Base-by-base conservation (phyloP, 2,797 vertebrate genomes). In the Erethizon dorsatum region DNA sequence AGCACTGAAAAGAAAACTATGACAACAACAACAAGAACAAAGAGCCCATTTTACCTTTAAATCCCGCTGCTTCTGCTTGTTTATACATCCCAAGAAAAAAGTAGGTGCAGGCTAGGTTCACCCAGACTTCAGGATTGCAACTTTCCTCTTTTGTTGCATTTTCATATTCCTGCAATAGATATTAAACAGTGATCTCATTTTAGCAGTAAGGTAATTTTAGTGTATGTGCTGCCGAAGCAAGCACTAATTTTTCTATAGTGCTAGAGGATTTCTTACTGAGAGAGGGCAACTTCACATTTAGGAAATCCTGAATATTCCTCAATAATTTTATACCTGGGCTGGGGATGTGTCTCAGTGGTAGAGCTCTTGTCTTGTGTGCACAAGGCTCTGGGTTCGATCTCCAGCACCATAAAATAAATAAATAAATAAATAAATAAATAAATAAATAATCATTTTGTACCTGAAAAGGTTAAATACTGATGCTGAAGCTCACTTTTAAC, bases 31-130 rank as follows among this genome's bases (percentile, higher is more conserved):
- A 15, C 26, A 77, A 47, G 41, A 75, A 77, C 26, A 31, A 28
- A 13, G 73, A 50, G 52, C 6, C 24, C 11, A 88, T 20, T 97
- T 97, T 97, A 99, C 99, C 99, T 98, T 99, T 99, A 94, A 99
- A 98, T 73, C 99, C 99, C 78, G 99, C 99, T 92, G 99, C 99
- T 96, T 99, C 99, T 2, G 99, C 99, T 97, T 99, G 99, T 14
- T 98, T 99, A 98, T 99, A 99, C 98, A 99, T 99, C 14, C 99
- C 99, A 90, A 99, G 99, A 96, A 99, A 99, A 97, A 99, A 99
- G 94, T 99, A 98, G 0, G 99, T 99, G 92, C 99, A 99, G 89
- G 99, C 99, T 97, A 99, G 97, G 96, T 99, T 99, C 71, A 99
- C 99, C 99, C 99, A 99, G 45, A 99, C 99, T 69, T 99, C 99